Percentiles rank a stretch among this genome's conserved stretches.
phyloP scores from a whole-genome alignment of 1,140 invertebrate genomes.

The Cyphomyrmex costatus region DNA sequence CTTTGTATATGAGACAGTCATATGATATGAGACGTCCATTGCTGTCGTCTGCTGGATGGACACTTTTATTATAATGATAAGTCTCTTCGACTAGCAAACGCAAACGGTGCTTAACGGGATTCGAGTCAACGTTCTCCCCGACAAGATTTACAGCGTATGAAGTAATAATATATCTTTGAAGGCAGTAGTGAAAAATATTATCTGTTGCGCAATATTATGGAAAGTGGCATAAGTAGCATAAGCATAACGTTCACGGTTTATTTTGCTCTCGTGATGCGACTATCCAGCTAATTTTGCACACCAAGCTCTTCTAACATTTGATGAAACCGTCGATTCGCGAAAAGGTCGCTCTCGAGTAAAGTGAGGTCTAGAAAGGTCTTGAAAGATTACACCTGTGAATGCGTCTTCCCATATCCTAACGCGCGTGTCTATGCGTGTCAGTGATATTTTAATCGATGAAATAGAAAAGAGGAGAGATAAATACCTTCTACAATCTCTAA shows the following conservation, averaged over 20 bases:
- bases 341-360: constrained; percentile 39
- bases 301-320: constrained; percentile 38
- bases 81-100: constrained; percentile 21
- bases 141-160: constrained; percentile 2
- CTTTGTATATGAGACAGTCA: constrained; percentile 14
- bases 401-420: background rate
- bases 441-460: constrained; percentile 21
- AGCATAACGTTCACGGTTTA: constrained; percentile 21
- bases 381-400: constrained; percentile 24
- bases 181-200: constrained; percentile 8
- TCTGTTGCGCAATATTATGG: constrained; percentile 5
- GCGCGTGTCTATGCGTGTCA: background rate
- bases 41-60: constrained; percentile 3
- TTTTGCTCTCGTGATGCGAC: constrained; percentile 33
- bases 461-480: background rate
- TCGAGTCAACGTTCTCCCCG: background rate
- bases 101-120: constrained; percentile 23
- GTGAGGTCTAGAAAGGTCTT: constrained; percentile 44
- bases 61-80: constrained; percentile 40
- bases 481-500: background rate
- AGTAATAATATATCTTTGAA: background rate
- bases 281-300: constrained; percentile 23
- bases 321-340: constrained; percentile 43
- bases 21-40: background rate
- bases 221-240: constrained; percentile 23